Conservation (phyloP, 2,888 invertebrate genomes). For the Encarsia formosa region DNA sequence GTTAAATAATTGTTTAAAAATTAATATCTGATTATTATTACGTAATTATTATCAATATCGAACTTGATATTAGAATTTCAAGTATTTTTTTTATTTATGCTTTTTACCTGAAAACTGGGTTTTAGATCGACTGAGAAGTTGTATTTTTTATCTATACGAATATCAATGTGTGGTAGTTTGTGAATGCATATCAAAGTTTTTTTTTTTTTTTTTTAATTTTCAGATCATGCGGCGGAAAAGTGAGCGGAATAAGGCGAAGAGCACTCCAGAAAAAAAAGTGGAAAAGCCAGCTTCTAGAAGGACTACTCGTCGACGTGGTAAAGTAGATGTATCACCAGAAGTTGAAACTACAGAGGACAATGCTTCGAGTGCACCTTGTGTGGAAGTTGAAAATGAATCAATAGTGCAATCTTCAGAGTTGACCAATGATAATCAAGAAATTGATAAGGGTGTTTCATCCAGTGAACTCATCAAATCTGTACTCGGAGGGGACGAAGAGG, state of each 20-base stretch:
- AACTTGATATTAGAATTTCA: background rate
- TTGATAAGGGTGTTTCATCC: slow-evolving; percentile 29
- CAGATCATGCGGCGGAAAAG: slow-evolving; percentile 78
- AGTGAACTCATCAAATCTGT: slow-evolving; percentile 25
- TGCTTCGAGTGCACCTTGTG: slow-evolving; percentile 25
- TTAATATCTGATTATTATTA: slow-evolving; percentile 7
- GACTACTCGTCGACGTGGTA: slow-evolving; percentile 56
- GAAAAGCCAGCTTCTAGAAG: slow-evolving; percentile 56
- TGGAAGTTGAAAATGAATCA: slow-evolving; percentile 34
- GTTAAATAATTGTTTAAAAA: too few relatives aligned
- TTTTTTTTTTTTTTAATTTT: too few relatives aligned
- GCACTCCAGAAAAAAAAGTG: slow-evolving; percentile 62
- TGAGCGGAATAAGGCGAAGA: slow-evolving; percentile 64
- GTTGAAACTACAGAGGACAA: slow-evolving; percentile 54
- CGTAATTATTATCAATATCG: slow-evolving; percentile 9
- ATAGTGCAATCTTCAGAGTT: slow-evolving; percentile 27
- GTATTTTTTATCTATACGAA: too few relatives aligned
- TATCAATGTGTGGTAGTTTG: too few relatives aligned
- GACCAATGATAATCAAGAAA: slow-evolving; percentile 29
- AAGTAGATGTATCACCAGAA: slow-evolving; percentile 56
- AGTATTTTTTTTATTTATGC: background rate
- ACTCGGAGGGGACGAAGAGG: slow-evolving; percentile 40
- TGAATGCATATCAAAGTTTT: too few relatives aligned
- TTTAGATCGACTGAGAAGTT: background rate
- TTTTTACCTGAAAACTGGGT: slow-evolving; percentile 1